phyloP scores from a whole-genome alignment of 30 jellyfish, hydroid and myxozoan species.

The Aurelia aurita complex sp. Pacific region DNA sequence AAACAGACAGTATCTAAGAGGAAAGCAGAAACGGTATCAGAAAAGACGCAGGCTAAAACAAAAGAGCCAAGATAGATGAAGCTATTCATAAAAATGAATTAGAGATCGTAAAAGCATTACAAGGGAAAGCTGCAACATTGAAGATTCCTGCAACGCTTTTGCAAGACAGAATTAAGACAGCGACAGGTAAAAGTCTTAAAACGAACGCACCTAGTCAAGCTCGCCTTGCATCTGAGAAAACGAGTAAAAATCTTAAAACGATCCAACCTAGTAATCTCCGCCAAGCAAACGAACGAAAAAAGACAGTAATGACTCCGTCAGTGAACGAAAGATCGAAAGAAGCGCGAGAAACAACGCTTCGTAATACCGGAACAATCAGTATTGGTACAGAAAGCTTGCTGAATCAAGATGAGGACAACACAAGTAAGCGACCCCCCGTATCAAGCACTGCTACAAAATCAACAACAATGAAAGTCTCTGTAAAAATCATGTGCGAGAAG shows the following conservation, averaged over 20 bases:
- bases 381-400: neutral
- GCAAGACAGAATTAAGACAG: too few relatives aligned
- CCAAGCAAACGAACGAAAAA: too few relatives aligned
- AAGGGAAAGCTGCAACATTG: neutral
- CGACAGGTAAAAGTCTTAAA: too few relatives aligned
- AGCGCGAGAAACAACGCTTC: too few relatives aligned
- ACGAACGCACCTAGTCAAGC: too few relatives aligned
- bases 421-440: neutral
- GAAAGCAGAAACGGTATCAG: neutral
- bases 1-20: neutral
- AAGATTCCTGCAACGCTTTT: neutral
- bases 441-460: neutral
- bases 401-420: neutral
- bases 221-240: too few relatives aligned
- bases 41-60: too few relatives aligned
- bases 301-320: too few relatives aligned
- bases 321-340: too few relatives aligned
- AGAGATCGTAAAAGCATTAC: neutral
- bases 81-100: neutral
- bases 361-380: neutral
- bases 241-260: too few relatives aligned
- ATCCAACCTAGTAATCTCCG: too few relatives aligned
- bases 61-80: too few relatives aligned
- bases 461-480: conserved; percentile 26
- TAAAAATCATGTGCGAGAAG: conserved; percentile 41